A percentile compares a stretch with the other conserved stretches of the same genome.
These are phyloP conservation scores for Exaiptasia diaphana DNA, from an alignment of 64 coral and sea anemone genomes.

Conservation along the genomic window DNA sequence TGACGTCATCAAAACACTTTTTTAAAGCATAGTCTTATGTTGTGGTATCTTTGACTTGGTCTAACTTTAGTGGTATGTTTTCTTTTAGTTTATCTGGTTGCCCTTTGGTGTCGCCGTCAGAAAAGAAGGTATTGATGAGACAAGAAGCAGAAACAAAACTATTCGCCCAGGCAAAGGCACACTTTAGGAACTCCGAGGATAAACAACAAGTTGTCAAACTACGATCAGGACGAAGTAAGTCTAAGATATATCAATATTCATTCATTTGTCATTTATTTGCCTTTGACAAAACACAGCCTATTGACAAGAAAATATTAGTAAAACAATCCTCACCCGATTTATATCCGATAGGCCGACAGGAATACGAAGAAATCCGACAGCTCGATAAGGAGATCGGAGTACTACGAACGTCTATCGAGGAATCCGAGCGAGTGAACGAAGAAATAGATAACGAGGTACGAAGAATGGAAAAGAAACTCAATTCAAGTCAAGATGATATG, in stretches of 20 bases:
- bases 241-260: too few species aligned
- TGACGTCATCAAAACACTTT: too few species aligned
- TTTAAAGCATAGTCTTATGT: too few species aligned
- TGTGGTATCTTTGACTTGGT: too few species aligned
- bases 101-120: conserved; percentile 70
- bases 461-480: conserved; percentile 65
- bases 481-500: conserved; percentile 62
- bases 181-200: background rate
- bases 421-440: conserved; percentile 70
- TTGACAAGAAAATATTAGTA: too few species aligned
- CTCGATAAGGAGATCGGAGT: conserved; percentile 71
- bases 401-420: conserved; percentile 62
- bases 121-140: conserved; percentile 87
- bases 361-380: conserved; percentile 69
- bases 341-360: conserved; percentile 90
- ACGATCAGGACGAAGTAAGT: conserved; percentile 76
- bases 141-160: conserved; percentile 83
- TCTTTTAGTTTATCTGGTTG: conserved; percentile 76
- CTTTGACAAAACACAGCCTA: too few species aligned
- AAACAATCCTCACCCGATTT: too few species aligned
- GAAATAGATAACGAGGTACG: conserved; percentile 73
- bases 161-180: conserved; percentile 64
- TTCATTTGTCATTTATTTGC: too few species aligned
- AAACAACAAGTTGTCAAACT: conserved; percentile 62
- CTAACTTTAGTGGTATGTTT: background rate